Conservation (phyloP, 2,888 invertebrate genomes). For the Dicranocentrus wangi region DNA sequence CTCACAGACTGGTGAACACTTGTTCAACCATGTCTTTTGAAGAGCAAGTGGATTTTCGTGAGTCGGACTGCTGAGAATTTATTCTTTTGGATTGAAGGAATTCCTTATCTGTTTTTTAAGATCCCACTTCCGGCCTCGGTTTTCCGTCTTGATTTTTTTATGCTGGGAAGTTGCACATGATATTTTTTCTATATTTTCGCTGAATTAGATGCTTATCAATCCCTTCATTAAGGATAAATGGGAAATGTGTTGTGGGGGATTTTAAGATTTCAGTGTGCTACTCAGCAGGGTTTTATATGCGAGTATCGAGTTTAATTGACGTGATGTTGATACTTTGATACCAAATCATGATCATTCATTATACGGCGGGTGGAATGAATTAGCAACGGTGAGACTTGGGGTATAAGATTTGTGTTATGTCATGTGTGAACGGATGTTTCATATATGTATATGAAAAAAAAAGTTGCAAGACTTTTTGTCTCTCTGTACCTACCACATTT, state of each 20-base stretch:
- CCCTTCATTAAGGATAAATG: constrained; percentile 29
- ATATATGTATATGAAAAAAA: background rate
- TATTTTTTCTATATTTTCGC: constrained; percentile 53
- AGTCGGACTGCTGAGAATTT: background rate
- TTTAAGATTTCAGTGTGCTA: background rate
- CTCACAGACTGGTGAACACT: constrained; percentile 10
- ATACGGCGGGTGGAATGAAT: constrained; percentile 8
- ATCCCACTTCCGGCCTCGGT: background rate
- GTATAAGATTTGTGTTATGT: constrained; percentile 18
- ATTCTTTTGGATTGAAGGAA: background rate
- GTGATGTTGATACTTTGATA: background rate
- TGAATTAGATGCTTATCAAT: constrained; percentile 49
- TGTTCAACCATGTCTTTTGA: constrained; percentile 2
- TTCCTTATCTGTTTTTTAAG: constrained; percentile 1
- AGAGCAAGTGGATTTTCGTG: constrained; percentile 3
- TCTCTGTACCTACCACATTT: too few relatives aligned
- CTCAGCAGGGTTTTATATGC: too few relatives aligned
- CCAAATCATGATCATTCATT: constrained; percentile 8
- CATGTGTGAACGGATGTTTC: constrained; percentile 53
- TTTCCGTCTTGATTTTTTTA: background rate
- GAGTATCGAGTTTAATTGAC: too few relatives aligned
- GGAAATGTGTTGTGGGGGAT: too few relatives aligned
- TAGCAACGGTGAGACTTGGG: background rate
- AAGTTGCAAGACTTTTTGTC: too few relatives aligned
- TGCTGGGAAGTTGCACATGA: constrained; percentile 20